Evolutionary conservation across 2,113 vertebrate species (phyloP).

Genomic region (Hylia prasina): DNA sequence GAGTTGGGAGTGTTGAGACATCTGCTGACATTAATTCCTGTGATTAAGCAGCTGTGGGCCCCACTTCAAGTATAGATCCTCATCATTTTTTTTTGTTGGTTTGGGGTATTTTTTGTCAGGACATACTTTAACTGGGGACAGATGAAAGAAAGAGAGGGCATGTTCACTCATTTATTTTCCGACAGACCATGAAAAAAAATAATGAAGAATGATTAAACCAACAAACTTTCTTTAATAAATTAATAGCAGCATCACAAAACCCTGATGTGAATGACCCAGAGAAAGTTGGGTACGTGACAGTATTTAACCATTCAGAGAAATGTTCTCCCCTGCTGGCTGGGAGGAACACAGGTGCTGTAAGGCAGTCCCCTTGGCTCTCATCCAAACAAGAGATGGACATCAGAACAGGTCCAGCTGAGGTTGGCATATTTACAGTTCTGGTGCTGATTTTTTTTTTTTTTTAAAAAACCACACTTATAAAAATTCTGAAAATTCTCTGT

Average conservation of each 20-base stretch:
- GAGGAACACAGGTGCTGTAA: background rate
- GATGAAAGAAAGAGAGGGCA: constrained; percentile 7
- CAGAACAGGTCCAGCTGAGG: background rate
- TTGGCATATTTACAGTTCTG: constrained; percentile 5
- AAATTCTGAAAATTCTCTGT: constrained; percentile 42
- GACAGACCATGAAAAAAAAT: background rate
- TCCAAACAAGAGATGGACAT: background rate
- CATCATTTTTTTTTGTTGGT: background rate
- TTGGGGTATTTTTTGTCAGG: background rate
- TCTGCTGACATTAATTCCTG: background rate
- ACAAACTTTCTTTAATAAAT: constrained; percentile 63
- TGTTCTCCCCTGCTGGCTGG: background rate
- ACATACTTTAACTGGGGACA: background rate
- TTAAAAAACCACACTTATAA: constrained; percentile 53
- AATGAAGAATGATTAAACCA: constrained; percentile 36
- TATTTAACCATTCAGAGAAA: constrained; percentile 20
- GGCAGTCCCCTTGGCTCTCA: background rate
- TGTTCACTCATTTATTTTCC: background rate
- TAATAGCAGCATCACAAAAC: constrained; percentile 66
- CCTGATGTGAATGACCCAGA: constrained; percentile 53
- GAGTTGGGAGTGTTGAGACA: background rate
- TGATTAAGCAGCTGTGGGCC: background rate
- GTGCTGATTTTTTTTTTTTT: background rate
- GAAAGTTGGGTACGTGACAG: constrained; percentile 39
- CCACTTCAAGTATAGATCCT: background rate